Conservation (phyloP, 35 echinoderm and acorn worm genomes). For the Apostichopus parvimensis region DNA sequence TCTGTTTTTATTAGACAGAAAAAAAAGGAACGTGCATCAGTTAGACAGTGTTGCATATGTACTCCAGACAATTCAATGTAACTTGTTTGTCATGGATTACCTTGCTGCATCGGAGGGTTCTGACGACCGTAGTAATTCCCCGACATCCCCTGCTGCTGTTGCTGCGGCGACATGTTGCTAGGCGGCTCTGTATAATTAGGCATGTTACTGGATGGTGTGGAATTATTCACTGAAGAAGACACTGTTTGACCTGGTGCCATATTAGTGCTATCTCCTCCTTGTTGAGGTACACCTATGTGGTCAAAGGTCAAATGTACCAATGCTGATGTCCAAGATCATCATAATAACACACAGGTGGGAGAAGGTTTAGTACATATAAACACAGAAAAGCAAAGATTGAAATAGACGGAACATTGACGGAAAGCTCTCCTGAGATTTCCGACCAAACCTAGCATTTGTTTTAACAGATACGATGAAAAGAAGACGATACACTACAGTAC, state of each 20-base stretch:
- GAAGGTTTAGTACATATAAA: too few relatives aligned
- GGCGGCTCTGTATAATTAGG: slow-evolving; percentile 6
- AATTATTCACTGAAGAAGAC: slow-evolving; percentile 4
- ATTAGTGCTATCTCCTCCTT: background rate
- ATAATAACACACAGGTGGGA: background rate
- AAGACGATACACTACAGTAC: too few relatives aligned
- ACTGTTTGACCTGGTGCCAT: slow-evolving; percentile 16
- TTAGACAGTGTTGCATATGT: too few relatives aligned
- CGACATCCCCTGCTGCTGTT: background rate
- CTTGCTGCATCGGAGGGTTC: background rate
- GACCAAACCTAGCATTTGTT: too few relatives aligned
- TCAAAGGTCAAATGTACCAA: background rate
- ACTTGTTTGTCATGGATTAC: background rate
- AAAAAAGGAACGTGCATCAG: too few relatives aligned
- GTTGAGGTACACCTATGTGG: background rate
- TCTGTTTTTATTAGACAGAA: too few relatives aligned
- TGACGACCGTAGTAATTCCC: slow-evolving; percentile 8
- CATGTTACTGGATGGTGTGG: slow-evolving; percentile 20
- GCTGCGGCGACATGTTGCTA: background rate
- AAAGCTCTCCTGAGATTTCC: too few relatives aligned
- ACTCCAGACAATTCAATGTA: background rate
- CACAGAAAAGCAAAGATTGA: too few relatives aligned
- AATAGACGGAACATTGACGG: too few relatives aligned
- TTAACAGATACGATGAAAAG: too few relatives aligned
- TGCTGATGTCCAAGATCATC: background rate